Conservation (phyloP, 2,797 vertebrate species). For the Characodon lateralis region DNA sequence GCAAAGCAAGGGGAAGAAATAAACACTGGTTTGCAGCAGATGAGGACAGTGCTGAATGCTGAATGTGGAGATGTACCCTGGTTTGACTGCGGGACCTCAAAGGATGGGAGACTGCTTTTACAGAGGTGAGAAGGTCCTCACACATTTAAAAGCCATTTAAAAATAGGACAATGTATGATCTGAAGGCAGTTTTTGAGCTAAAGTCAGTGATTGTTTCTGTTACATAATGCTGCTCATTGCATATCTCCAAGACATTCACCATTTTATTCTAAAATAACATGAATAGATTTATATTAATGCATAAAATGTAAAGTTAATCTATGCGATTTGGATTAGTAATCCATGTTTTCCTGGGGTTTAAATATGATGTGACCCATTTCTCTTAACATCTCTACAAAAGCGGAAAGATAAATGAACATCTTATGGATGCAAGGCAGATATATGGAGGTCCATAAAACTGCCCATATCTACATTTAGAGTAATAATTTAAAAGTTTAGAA, state of each 20-base stretch:
- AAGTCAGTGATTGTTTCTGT: neutral
- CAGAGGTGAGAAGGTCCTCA: slow-evolving; percentile 73
- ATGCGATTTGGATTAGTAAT: too few species aligned
- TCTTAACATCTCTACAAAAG: neutral
- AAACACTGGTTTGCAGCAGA: slow-evolving; percentile 27
- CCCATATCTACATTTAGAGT: neutral
- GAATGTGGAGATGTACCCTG: slow-evolving; percentile 79
- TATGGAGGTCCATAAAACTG: neutral
- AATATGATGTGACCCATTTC: neutral
- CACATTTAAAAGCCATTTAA: neutral
- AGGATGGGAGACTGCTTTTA: slow-evolving; percentile 81
- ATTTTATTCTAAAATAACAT: neutral
- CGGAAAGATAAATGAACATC: neutral
- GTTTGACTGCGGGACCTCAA: slow-evolving; percentile 75
- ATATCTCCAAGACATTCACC: neutral
- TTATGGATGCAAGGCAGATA: neutral
- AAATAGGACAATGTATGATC: neutral
- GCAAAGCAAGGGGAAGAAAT: neutral
- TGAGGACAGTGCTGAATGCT: slow-evolving; percentile 65
- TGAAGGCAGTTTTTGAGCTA: neutral
- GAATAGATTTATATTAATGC: neutral
- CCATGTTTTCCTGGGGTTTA: neutral
- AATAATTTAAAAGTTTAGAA: neutral
- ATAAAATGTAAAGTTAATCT: neutral
- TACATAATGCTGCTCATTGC: neutral